Base-by-base conservation (phyloP, 2,113 vertebrate genomes). In the Numida meleagris region DNA sequence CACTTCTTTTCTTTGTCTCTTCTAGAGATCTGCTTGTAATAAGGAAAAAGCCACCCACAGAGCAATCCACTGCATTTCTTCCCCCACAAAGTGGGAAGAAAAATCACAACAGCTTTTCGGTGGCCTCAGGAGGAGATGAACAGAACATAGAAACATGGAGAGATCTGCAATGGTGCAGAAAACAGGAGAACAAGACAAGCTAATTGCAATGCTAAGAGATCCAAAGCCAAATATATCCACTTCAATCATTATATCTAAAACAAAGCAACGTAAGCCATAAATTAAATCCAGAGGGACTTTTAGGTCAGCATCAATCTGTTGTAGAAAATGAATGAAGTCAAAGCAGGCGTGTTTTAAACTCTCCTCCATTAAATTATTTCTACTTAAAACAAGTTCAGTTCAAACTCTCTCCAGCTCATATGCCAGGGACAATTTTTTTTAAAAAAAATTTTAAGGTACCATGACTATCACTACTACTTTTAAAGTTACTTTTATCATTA, bases 141-240 rank as follows among this genome's bases (percentile, higher is more conserved):
- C 23, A 63, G 42, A 45, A 36, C 71, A 33, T 10, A 71, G 70
- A 50, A 76, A 74, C 17, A 19, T 33, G 61, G 23, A 19, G 10
- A 59, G 70, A 42, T 43, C 55, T 23, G 21, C 42, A 87, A 67
- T 36, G 40, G 23, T 45, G 68, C 20, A 70, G 43, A 82, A 66
- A 29, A 33, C 14, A 65, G 57, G 20, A 71, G 34, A 90, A 76
- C 33, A 80, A 45, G 17, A 45, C 5, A 79, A 84, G 77, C 19
- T 0, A 77, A 68, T 66, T 80, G 6, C 70, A 82, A 68, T 33
- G 25, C 42, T 73, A 86, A 86, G 20, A 45, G 29, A 19, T 57
- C 29, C 8, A 38, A 53, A 83, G 70, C 75, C 12, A 94, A 67
- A 84, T 34, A 55, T 90, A 95, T 96, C 31, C 58, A 78, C 81